These are phyloP conservation scores for Zaprionus camerounensis DNA, from an alignment of 1,140 invertebrate genomes.

Conservation along the genomic window DNA sequence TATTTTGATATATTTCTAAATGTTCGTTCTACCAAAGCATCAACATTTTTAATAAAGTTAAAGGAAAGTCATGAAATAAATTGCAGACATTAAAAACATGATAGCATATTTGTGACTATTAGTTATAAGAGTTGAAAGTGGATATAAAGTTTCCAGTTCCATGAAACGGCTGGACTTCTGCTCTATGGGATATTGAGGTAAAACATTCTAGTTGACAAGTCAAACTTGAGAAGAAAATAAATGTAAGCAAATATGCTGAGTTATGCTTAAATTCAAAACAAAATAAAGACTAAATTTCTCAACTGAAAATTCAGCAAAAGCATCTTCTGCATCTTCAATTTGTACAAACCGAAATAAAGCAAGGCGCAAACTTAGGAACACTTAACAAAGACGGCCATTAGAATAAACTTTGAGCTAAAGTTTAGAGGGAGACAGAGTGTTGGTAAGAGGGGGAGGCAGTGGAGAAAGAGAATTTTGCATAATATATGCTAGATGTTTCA, in stretches of 20 bases:
- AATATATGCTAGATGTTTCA: constrained; percentile 33
- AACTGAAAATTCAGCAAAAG: not conserved
- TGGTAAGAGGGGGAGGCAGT: not conserved
- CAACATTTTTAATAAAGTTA: too few species aligned
- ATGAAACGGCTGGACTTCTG: not conserved
- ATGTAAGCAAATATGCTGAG: not conserved
- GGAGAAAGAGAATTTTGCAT: constrained; percentile 38
- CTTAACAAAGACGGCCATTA: constrained; percentile 32
- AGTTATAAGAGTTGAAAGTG: not conserved
- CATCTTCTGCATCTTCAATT: not conserved
- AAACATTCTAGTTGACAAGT: too few species aligned
- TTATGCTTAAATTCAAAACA: not conserved
- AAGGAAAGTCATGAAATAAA: too few species aligned
- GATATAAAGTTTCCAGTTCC: not conserved
- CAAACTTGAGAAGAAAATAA: not conserved
- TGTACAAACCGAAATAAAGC: not conserved
- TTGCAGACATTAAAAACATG: too few species aligned
- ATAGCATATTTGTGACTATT: too few species aligned
- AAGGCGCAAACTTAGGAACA: not conserved
- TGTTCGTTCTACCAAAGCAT: too few species aligned
- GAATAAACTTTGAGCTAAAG: constrained; percentile 28
- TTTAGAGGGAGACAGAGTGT: not conserved
- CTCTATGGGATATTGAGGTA: too few species aligned
- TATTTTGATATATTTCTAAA: too few species aligned
- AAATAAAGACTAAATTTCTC: not conserved